phyloP scores from a whole-genome alignment of 2,888 invertebrate species.

The Troilus luridus region DNA sequence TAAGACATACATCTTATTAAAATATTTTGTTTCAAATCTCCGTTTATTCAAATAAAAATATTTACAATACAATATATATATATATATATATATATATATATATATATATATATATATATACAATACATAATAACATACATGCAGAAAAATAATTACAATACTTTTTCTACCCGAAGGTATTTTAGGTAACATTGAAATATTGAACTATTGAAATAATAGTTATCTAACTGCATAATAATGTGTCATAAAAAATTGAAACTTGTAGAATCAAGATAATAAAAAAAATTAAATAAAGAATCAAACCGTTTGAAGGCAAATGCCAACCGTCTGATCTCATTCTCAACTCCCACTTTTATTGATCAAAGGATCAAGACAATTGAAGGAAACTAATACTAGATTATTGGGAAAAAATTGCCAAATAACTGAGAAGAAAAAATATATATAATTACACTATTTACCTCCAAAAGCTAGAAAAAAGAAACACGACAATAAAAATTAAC shows the following conservation, averaged over 20 bases:
- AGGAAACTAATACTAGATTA: not conserved
- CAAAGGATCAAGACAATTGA: not conserved
- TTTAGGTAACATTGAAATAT: too few relatives aligned
- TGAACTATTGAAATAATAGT: not conserved
- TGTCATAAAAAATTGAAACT: not conserved
- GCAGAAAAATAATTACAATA: too few relatives aligned
- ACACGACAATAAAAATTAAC: not conserved
- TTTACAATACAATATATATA: too few relatives aligned
- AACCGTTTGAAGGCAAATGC: not conserved
- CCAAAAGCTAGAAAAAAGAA: slow-evolving; percentile 21
- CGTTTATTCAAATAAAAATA: too few relatives aligned
- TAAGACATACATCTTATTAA: too few relatives aligned
- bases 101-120: too few relatives aligned
- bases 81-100: too few relatives aligned
- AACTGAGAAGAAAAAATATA: not conserved
- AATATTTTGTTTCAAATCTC: too few relatives aligned
- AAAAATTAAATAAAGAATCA: slow-evolving; percentile 11
- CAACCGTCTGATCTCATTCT: not conserved
- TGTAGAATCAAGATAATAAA: not conserved
- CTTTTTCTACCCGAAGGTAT: too few relatives aligned
- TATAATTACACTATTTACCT: not conserved
- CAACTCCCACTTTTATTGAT: not conserved
- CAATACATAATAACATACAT: too few relatives aligned
- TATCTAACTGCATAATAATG: not conserved
- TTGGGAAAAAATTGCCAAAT: not conserved